Conservation (phyloP, 2,888 invertebrate species). For the Platycheirus albimanus region DNA sequence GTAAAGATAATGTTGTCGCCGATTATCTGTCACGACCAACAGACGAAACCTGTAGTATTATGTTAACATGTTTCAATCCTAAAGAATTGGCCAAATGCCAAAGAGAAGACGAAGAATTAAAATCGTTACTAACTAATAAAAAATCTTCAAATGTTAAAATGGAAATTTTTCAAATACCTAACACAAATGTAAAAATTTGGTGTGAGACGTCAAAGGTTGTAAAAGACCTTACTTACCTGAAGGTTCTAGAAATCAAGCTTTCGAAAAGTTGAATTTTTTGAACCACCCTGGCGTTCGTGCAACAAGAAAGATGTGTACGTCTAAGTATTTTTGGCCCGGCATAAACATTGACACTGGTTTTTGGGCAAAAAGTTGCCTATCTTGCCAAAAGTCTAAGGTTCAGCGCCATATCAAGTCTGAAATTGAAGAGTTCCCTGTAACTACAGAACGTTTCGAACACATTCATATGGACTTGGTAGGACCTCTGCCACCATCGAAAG, state of each 20-base stretch:
- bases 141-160: background rate
- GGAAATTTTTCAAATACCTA: background rate
- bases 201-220: background rate
- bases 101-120: no score
- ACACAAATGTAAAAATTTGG: background rate
- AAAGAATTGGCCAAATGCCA: no score
- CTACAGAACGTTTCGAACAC: background rate
- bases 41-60: no score
- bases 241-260: background rate
- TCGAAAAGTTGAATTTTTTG: background rate
- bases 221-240: background rate
- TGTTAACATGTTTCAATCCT: no score
- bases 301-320: background rate
- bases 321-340: conserved; percentile 17
- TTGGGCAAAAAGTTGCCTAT: conserved; percentile 17
- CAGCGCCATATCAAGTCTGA: no score
- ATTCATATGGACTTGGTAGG: conserved; percentile 14
- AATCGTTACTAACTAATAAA: no score
- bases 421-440: background rate
- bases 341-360: conserved; percentile 1
- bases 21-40: no score
- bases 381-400: background rate
- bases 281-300: background rate
- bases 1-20: no score
- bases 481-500: background rate